Conservation (phyloP, 2,113 vertebrate species). For the Eptesicus fuscus region DNA sequence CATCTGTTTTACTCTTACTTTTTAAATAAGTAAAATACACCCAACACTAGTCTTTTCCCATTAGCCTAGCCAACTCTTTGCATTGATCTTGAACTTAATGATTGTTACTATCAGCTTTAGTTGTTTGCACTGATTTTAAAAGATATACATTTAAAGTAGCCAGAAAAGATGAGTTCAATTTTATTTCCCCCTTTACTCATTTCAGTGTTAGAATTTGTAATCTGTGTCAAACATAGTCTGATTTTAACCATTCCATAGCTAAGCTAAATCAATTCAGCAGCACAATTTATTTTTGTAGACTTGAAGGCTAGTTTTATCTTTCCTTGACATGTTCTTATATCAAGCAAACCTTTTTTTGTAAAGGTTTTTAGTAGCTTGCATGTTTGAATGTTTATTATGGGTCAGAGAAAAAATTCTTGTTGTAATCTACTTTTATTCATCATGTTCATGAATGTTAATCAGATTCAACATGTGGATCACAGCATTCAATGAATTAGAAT, state of each 20-base stretch:
- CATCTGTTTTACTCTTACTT: neutral
- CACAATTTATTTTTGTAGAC: neutral
- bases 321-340: neutral
- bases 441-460: neutral
- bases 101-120: neutral
- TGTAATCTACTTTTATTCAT: neutral
- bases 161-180: neutral
- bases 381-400: neutral
- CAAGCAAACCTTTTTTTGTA: neutral
- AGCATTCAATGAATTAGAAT: neutral
- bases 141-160: neutral
- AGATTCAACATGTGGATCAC: neutral
- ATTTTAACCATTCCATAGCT: neutral
- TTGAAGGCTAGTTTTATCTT: neutral
- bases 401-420: neutral
- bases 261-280: neutral
- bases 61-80: neutral
- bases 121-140: neutral
- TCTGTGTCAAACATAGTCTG: neutral
- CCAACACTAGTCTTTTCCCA: neutral
- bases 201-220: slow-evolving; percentile 5
- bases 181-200: neutral
- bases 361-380: neutral
- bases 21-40: neutral
- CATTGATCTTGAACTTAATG: neutral